Conservation (phyloP, 2,797 vertebrate species). For the Xiphophorus birchmanni region DNA sequence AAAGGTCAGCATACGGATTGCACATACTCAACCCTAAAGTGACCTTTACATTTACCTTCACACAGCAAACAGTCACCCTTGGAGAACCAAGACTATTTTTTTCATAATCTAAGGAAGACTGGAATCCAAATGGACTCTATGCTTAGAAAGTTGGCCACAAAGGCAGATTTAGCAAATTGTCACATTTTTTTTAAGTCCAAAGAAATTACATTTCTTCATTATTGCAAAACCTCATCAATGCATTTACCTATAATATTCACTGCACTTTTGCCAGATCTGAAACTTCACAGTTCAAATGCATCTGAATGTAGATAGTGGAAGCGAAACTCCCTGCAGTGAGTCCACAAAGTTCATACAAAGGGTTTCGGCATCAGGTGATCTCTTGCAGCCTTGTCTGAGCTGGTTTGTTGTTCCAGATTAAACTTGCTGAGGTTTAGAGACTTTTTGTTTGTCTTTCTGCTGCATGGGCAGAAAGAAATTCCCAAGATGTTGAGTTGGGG, state of each 20-base stretch:
- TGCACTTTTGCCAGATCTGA: neutral
- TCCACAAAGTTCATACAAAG: constrained; percentile 41
- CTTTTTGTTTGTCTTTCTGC: constrained; percentile 1
- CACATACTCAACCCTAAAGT: neutral
- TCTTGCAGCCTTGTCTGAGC: constrained; percentile 48
- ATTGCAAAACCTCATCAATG: neutral
- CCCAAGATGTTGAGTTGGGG: neutral
- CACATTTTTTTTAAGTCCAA: neutral
- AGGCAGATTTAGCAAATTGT: neutral
- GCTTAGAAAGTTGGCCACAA: neutral
- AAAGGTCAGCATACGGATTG: neutral
- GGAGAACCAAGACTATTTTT: neutral
- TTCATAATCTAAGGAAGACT: neutral
- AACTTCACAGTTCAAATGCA: constrained; percentile 1
- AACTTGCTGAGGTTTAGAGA: constrained; percentile 5
- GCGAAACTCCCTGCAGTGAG: constrained; percentile 5
- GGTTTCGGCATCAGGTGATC: constrained; percentile 54
- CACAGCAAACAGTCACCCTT: neutral
- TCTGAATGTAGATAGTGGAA: neutral
- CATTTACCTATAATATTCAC: neutral
- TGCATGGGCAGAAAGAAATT: neutral
- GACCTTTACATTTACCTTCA: neutral
- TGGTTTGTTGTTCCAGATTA: constrained; percentile 49
- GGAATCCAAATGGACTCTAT: neutral
- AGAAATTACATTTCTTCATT: neutral